Percentiles rank a stretch among this genome's conserved stretches.
phyloP scores from a whole-genome alignment of 2,113 vertebrate genomes.

The Delphinapterus leucas region DNA sequence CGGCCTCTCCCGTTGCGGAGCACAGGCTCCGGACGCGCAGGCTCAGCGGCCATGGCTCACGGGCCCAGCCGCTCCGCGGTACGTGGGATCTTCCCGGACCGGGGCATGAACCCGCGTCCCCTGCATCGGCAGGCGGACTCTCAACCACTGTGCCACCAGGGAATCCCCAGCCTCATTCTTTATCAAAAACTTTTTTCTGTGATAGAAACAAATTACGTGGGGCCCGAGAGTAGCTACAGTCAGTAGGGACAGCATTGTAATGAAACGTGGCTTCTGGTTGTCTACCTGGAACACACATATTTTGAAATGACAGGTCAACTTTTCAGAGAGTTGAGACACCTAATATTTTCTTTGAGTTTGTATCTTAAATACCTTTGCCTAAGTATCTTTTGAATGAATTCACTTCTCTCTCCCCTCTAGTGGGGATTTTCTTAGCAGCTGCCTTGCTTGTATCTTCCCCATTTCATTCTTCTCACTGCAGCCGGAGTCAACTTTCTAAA shows the following conservation, averaged over 20 bases:
- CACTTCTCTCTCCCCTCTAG: not conserved
- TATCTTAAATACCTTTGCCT: not conserved
- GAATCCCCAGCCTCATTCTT: not conserved
- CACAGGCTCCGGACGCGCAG: too few species aligned
- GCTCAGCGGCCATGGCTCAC: too few species aligned
- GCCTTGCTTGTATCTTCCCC: not conserved
- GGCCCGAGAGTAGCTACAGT: not conserved
- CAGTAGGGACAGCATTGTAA: not conserved
- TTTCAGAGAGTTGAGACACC: not conserved
- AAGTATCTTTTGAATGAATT: not conserved
- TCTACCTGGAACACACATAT: not conserved
- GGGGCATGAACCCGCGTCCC: too few species aligned
- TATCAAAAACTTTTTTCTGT: not conserved
- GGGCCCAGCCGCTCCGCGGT: too few species aligned
- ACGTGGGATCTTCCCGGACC: too few species aligned
- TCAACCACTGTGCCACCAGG: too few species aligned
- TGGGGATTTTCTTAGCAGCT: not conserved
- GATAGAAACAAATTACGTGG: not conserved
- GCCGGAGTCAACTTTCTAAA: not conserved
- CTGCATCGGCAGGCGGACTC: too few species aligned
- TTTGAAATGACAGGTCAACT: not conserved
- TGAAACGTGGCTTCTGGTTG: not conserved
- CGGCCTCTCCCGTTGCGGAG: too few species aligned
- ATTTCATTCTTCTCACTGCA: not conserved
- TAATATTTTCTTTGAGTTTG: not conserved